phyloP scores from a whole-genome alignment of 2,797 vertebrate species.

The Thunnus albacares region DNA sequence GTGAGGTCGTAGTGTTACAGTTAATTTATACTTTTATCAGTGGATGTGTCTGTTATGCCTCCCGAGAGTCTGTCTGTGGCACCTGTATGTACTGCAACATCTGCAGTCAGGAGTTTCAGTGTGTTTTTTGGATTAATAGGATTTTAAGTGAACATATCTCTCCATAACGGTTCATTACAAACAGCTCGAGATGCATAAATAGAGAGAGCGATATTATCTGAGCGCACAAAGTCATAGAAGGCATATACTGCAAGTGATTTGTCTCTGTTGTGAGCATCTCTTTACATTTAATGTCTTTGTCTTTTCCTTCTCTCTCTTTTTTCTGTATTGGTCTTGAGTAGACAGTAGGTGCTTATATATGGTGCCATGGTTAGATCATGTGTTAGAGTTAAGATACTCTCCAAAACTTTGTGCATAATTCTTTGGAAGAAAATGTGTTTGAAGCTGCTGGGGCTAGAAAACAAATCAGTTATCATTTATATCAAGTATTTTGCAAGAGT shows the following conservation, averaged over 20 bases:
- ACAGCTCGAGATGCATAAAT: not conserved
- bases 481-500: not conserved
- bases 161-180: not conserved
- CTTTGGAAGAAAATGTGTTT: no score
- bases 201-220: not conserved
- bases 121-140: not conserved
- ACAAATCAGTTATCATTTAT: no score
- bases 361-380: no score
- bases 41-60: not conserved
- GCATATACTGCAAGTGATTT: not conserved
- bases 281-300: not conserved
- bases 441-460: no score
- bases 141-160: not conserved
- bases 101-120: not conserved
- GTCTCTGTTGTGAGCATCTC: not conserved
- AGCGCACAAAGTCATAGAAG: not conserved
- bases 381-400: no score
- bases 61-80: not conserved
- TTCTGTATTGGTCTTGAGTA: not conserved
- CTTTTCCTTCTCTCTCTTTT: not conserved
- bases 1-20: conserved; percentile 8
- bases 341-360: no score
- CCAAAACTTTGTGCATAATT: no score
- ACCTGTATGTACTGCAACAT: not conserved
- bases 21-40: not conserved